Conservation (phyloP, 2,113 vertebrate genomes). For the Pycnonotus jocosus region DNA sequence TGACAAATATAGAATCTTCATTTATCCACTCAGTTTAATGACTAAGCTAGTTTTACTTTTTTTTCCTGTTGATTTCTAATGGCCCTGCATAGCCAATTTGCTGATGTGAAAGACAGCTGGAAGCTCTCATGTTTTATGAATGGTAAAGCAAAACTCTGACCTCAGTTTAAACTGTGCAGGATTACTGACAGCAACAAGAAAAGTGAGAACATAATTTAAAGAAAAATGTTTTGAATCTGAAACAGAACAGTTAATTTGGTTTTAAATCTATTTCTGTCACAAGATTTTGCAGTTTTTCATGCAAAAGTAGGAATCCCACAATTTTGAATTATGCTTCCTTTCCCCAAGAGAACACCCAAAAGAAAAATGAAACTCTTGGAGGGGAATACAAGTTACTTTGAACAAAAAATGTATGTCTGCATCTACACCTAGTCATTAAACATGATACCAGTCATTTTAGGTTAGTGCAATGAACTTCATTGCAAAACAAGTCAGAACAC, state of each 20-base stretch:
- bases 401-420: not conserved
- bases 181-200: not conserved
- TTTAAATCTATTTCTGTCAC: not conserved
- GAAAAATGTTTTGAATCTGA: not conserved
- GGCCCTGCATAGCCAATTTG: not conserved
- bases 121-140: slow-evolving; percentile 31
- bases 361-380: not conserved
- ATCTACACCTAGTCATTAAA: not conserved
- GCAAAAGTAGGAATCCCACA: not conserved
- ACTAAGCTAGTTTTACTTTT: not conserved
- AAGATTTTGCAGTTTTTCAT: not conserved
- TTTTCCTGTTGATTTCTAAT: not conserved
- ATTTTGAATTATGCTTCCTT: not conserved
- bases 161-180: not conserved
- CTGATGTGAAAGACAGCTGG: slow-evolving; percentile 27
- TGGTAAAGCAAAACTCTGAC: slow-evolving; percentile 4
- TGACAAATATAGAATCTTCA: not conserved
- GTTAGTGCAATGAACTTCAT: not conserved
- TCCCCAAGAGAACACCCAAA: not conserved
- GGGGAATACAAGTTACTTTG: not conserved
- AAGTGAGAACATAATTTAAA: not conserved
- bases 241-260: not conserved
- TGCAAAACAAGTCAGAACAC: not conserved
- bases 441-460: accelerated
- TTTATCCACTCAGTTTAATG: not conserved